Evolutionary conservation across 1,140 invertebrate species (phyloP).

Genomic region (Pygmarrhopalites habei): DNA sequence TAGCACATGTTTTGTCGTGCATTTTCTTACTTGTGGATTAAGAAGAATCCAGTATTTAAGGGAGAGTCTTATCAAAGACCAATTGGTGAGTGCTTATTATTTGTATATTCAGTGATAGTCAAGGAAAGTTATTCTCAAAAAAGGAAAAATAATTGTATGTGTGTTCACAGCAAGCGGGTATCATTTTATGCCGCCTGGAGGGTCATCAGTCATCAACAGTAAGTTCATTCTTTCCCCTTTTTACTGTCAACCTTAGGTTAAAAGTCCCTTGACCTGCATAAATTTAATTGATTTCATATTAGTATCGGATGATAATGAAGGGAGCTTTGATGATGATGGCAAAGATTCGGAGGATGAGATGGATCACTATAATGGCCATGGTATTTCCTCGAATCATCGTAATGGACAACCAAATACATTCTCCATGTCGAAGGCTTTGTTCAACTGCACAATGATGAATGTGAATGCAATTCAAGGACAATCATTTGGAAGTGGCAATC

Average conservation of each 20-base stretch:
- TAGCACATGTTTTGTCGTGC: slow-evolving; percentile 29
- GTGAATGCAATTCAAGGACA: background rate
- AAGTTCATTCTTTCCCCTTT: too few relatives aligned
- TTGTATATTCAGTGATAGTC: too few relatives aligned
- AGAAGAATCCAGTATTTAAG: slow-evolving; percentile 32
- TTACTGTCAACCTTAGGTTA: too few relatives aligned
- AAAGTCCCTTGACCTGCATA: too few relatives aligned
- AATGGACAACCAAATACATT: background rate
- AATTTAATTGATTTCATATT: too few relatives aligned
- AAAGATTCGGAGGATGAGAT: background rate
- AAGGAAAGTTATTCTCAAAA: too few relatives aligned
- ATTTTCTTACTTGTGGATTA: slow-evolving; percentile 37
- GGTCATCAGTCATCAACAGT: background rate
- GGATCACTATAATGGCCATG: background rate
- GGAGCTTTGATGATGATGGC: background rate
- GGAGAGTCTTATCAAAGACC: slow-evolving; percentile 19
- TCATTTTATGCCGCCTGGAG: slow-evolving; percentile 6
- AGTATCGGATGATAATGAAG: background rate
- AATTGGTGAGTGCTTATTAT: too few relatives aligned
- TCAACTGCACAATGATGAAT: background rate
- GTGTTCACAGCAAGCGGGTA: slow-evolving; percentile 5
- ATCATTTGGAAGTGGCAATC: background rate
- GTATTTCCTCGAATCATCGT: background rate
- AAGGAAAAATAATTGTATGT: too few relatives aligned
- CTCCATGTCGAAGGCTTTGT: background rate